Conservation (phyloP, 1,140 invertebrate genomes). For the Drosophila bifasciata region DNA sequence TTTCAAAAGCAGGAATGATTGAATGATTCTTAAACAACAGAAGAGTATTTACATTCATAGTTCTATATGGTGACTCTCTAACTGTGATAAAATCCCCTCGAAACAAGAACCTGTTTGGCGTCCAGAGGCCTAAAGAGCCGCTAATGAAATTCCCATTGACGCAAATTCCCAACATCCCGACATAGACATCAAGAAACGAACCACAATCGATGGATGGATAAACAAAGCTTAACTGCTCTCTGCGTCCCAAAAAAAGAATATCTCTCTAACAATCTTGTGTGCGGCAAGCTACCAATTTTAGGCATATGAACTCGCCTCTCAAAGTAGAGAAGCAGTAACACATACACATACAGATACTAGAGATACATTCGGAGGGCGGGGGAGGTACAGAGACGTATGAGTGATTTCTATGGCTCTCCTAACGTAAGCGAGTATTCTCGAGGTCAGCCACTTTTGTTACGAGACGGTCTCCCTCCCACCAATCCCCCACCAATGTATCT, state of each 20-base stretch:
- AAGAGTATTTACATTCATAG: too few relatives aligned
- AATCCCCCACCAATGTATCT: conserved; percentile 12
- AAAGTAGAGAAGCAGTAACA: conserved; percentile 20
- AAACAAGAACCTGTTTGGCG: neutral
- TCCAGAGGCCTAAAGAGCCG: conserved; percentile 20
- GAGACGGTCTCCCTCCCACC: conserved; percentile 11
- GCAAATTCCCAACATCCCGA: conserved; percentile 9
- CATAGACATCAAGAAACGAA: conserved; percentile 3
- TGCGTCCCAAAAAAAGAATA: conserved; percentile 42
- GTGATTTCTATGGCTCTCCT: conserved; percentile 53
- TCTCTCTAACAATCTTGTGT: conserved; percentile 13
- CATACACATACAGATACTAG: conserved; percentile 33
- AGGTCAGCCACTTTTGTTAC: conserved; percentile 73
- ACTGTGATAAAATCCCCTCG: neutral
- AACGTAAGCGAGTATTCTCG: conserved; percentile 58
- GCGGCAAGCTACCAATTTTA: conserved; percentile 62
- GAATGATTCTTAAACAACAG: neutral
- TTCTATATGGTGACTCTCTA: neutral
- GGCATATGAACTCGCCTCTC: conserved; percentile 37
- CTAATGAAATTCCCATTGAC: conserved; percentile 38
- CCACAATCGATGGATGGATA: conserved; percentile 25
- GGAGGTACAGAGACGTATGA: conserved; percentile 35
- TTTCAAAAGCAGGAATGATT: neutral
- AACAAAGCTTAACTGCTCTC: conserved; percentile 32
- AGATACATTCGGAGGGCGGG: neutral